Evolutionary conservation across 2,888 invertebrate genomes (phyloP), one percentile per base, ranked within the genome.

Genomic region (Acrocera orbiculus): DNA sequence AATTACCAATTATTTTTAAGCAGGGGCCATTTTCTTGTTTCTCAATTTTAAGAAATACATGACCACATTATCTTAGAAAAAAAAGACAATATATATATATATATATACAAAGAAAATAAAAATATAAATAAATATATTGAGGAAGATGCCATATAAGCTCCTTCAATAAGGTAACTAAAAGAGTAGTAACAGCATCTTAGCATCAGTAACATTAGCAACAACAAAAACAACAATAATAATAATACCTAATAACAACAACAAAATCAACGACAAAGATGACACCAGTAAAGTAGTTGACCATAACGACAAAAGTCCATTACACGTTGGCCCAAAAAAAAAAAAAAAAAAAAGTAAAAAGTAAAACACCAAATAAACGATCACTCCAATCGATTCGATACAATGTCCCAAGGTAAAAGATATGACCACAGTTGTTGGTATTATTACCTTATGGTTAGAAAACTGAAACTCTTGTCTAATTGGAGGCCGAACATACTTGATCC

Each of bases 1-100:
- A 52, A 53, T 53, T 53, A 53, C 44, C 51, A 50, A 51, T 49
- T 49, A 51, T 45, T 39, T 37, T 38, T 37, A 34, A 25, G 33
- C 32, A 38, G 32, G 32, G 36, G 35, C 37, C 34, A 37, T 35
- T 42, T 44, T 42, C 42, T n/a, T n/a, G n/a, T 40, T 41, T 39
- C 30, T 33, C 30, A 34, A 32, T 32, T 38, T 24, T 26, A 34
- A 37, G 27, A n/a, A n/a, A n/a, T n/a, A 35, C 31, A 20, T 38
- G 30, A 30, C 19, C 29, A 34, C 34, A 35, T 35, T 35, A 35
- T 29, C 35, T 24, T 30, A 25, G 29, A 35, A 30, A 25, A 26
- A 27, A 19, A 27, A 32, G 16, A 22, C 14, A 26, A n/a, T n/a
- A n/a, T n/a, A n/a, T n/a, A n/a, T n/a, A n/a, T n/a, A n/a, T n/a